Conservation (phyloP, 2,888 invertebrate genomes). For the Cynaeus angustus region DNA sequence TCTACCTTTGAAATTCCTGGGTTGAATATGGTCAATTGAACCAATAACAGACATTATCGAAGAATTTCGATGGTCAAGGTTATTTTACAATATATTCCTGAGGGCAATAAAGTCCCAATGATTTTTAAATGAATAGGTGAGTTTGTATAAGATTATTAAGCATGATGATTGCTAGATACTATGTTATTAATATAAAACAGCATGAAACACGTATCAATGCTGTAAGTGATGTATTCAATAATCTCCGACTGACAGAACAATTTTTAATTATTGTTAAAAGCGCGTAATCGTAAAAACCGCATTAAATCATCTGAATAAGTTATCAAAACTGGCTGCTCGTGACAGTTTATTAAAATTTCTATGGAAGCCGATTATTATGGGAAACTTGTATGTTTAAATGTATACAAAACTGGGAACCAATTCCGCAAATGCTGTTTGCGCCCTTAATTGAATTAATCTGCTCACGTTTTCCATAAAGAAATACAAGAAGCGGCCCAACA, state of each 20-base stretch:
- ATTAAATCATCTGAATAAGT: conserved; percentile 32
- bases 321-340: conserved; percentile 6
- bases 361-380: conserved; percentile 11
- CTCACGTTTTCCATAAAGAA: conserved; percentile 16
- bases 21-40: conserved; percentile 8
- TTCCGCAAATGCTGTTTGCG: conserved; percentile 12
- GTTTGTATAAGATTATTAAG: conserved; percentile 17
- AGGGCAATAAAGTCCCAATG: background rate
- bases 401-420: background rate
- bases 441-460: conserved; percentile 26
- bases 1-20: conserved; percentile 5
- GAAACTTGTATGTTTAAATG: conserved; percentile 9
- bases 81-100: conserved; percentile 4
- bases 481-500: conserved; percentile 42
- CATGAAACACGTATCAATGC: conserved; percentile 13
- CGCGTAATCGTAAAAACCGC: conserved; percentile 10
- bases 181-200: conserved; percentile 38
- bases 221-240: conserved; percentile 13
- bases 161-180: conserved; percentile 7
- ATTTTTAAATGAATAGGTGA: conserved; percentile 2
- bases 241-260: conserved; percentile 15
- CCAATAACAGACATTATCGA: conserved; percentile 33
- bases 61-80: conserved; percentile 37
- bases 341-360: conserved; percentile 26
- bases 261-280: conserved; percentile 26